Base-by-base conservation (phyloP, 2,113 vertebrate species). In the Spea multiplicata region DNA sequence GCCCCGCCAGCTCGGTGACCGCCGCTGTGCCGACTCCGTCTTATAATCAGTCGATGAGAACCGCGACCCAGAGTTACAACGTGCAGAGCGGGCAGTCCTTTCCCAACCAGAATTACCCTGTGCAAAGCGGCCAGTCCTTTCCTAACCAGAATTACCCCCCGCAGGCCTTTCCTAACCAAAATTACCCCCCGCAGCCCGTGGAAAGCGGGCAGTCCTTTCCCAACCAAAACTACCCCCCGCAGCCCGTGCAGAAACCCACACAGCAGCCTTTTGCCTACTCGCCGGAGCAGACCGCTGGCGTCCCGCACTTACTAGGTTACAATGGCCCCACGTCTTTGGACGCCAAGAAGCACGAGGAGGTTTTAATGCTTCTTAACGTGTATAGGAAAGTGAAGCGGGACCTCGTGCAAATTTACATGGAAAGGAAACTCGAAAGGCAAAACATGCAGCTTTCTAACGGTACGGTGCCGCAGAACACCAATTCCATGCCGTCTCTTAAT, bases 341-440 rank as follows among this genome's bases (percentile, higher is more conserved):
- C 16, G 12, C 2, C 47, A 17, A 49, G 8, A 8, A 2, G 4
- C 7, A 9, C 49, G 47, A 17, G 8, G 13, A 49, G 9, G 13
- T 70, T 46, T 17, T 4, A 5, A 8, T 16, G 7, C 6, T 79
- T 10, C 8, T 73, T 10, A n/a, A 49, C 4, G 5, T 78, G 0
- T 78, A 78, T 14, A 12, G 9, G 6, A 45, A 65, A 44, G 47
- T 73, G 5, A 79, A 46, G 10, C 30, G 13, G 4, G 66, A 72
- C 6, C 53, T 72, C 14, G 7, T 66, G 13, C 2, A 13, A 7
- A 16, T 79, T 8, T 49, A 50, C n/a, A 49, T 12, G 5, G 70
- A 79, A 62, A 52, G 52, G 10, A 64, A 57, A 6, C 50, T 47
- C 30, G 45, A 57, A 13, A 17, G 30, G 12, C 49, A 66, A 46